Evolutionary conservation across 2,888 invertebrate genomes (phyloP).

Genomic region (Orthosia gothica): DNA sequence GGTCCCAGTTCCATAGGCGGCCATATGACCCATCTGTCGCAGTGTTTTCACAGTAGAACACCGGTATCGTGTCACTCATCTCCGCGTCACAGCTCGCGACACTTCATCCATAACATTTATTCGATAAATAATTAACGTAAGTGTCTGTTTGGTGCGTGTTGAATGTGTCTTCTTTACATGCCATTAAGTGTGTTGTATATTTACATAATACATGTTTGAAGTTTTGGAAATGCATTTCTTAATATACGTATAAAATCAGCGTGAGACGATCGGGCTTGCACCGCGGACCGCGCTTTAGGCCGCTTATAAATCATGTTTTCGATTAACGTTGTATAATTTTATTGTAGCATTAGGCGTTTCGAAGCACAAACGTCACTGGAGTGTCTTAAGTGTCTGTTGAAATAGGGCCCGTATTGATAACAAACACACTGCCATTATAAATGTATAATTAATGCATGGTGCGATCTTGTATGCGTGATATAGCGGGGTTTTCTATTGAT

Average conservation of each 20-base stretch:
- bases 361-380: conserved; percentile 88
- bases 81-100: conserved; percentile 71
- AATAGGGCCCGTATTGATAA: conserved; percentile 81
- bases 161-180: conserved; percentile 89
- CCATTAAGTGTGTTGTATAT: conserved; percentile 85
- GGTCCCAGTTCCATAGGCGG: no score
- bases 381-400: conserved; percentile 82
- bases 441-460: conserved; percentile 80
- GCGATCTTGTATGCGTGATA: conserved; percentile 81
- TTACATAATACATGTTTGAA: conserved; percentile 85
- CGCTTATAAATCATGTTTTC: conserved; percentile 78
- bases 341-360: conserved; percentile 84
- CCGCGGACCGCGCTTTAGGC: conserved; percentile 89
- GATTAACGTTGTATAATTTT: conserved; percentile 77
- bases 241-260: conserved; percentile 85
- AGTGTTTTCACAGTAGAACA: conserved; percentile 56
- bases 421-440: conserved; percentile 89
- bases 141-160: conserved; percentile 87
- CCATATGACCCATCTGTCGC: conserved; percentile 60
- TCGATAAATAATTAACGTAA: conserved; percentile 80
- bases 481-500: conserved; percentile 75
- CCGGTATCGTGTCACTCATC: conserved; percentile 68
- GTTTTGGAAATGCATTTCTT: conserved; percentile 89
- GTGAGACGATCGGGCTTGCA: conserved; percentile 86
- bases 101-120: conserved; percentile 77